phyloP scores from a whole-genome alignment of 2,888 invertebrate species.

The Ophonus ardosiacus region DNA sequence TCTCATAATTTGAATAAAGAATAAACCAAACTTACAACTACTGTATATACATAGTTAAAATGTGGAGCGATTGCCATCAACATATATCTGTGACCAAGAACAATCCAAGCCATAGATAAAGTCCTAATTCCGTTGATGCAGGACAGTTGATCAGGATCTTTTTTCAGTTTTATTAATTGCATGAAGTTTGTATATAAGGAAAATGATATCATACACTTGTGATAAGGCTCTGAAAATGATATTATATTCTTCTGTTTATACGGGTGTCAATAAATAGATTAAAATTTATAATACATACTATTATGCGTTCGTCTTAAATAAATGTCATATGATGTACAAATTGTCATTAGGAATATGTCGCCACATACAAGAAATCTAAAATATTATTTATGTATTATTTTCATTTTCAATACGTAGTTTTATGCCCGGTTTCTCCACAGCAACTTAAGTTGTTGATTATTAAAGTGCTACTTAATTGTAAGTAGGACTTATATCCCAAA shows the following conservation, averaged over 20 bases:
- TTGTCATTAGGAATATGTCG: conserved; percentile 54
- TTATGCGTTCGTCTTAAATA: conserved; percentile 29
- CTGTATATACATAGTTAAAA: conserved; percentile 58
- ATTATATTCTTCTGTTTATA: not conserved
- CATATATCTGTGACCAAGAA: conserved; percentile 66
- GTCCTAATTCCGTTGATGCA: conserved; percentile 67
- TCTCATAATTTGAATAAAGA: not conserved
- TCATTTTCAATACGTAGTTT: too few relatives aligned
- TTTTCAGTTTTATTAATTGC: conserved; percentile 56
- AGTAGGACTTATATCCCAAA: too few relatives aligned
- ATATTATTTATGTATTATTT: not conserved
- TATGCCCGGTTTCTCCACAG: too few relatives aligned
- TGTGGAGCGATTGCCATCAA: conserved; percentile 54
- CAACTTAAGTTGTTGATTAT: too few relatives aligned
- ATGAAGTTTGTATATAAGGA: conserved; percentile 65
- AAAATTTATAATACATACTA: conserved; percentile 48
- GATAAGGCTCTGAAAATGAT: conserved; percentile 59
- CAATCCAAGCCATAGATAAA: conserved; percentile 67
- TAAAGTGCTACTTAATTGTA: too few relatives aligned
- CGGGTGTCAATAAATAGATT: too few relatives aligned
- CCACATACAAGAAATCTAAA: conserved; percentile 63
- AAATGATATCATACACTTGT: conserved; percentile 64
- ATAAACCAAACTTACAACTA: conserved; percentile 3
- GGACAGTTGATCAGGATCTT: conserved; percentile 63
- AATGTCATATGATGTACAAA: conserved; percentile 65